Evolutionary conservation across 1,140 invertebrate species (phyloP).

Genomic region (Magallana ariakensis): DNA sequence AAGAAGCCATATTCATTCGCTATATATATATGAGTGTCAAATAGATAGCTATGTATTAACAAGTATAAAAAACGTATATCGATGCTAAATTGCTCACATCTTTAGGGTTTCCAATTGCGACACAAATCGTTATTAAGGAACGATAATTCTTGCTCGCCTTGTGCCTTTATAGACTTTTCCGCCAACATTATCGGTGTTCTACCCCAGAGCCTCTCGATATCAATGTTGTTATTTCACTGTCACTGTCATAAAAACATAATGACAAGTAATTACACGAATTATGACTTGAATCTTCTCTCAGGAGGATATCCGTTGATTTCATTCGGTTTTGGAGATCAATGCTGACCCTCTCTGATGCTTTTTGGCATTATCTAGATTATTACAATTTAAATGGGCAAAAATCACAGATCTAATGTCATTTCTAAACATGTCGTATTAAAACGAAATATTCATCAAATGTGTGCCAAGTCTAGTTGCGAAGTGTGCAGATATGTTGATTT

Average conservation of each 20-base stretch:
- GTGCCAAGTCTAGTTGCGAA: background rate
- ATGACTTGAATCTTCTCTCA: background rate
- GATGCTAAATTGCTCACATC: too few relatives aligned
- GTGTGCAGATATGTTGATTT: background rate
- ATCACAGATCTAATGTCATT: background rate
- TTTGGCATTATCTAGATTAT: background rate
- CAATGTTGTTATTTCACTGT: background rate
- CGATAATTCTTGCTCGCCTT: background rate
- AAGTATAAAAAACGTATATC: too few relatives aligned
- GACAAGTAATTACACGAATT: conserved; percentile 15
- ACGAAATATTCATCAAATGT: background rate
- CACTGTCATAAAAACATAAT: conserved; percentile 29
- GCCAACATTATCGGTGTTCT: conserved; percentile 7
- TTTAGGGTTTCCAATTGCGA: too few relatives aligned
- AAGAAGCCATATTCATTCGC: too few relatives aligned
- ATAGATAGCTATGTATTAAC: too few relatives aligned
- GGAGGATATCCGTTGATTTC: conserved; percentile 7
- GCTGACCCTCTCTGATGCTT: background rate
- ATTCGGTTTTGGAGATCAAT: background rate
- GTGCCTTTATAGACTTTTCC: background rate
- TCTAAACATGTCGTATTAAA: background rate
- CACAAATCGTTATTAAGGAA: background rate
- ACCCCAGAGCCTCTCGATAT: background rate
- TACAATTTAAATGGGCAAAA: conserved; percentile 8
- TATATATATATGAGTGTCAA: too few relatives aligned